Base-by-base conservation (phyloP, 2,797 vertebrate species). In the Sebastes taczanowskii region DNA sequence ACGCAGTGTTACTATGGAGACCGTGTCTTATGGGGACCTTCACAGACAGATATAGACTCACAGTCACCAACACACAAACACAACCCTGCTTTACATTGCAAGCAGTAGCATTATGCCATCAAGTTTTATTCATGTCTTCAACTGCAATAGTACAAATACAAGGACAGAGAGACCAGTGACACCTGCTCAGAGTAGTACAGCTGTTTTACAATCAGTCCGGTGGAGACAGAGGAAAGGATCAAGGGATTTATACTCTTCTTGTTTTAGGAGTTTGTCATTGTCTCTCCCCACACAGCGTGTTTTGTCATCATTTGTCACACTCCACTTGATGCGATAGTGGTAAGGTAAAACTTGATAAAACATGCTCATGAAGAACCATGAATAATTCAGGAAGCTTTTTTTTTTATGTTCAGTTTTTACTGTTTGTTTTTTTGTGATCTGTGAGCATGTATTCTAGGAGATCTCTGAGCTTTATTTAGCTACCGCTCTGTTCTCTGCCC, bases 271-370 rank as follows among this genome's bases (percentile, higher is more conserved):
- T 61, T 55, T 52, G 10, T 61, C 56, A 60, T 49, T 30, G 53
- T 85, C 58, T 86, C 11, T 74, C 65, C 34, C 55, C 27, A n/a
- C 73, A 67, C 20, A 23, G 23, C 61, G 52, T 70, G 55, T 81
- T 88, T 73, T 72, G 61, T 70, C 56, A 82, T 83, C 55, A 71
- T 88, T 80, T 73, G 69, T 84, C 83, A 78, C 83, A 77, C 82
- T 84, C 72, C 66, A 73, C 62, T 82, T 77, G 75, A 78, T 83
- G 52, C 23, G 38, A 86, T 53, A 70, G 76, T 29, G 61, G 62
- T 11, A 75, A 70, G 72, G 78, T 85, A 91, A 88, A 88, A 88
- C 34, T 74, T 85, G 64, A 84, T 76, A 56, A 82, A 86, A 78
- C 67, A 81, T 56, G 29, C 61, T 72, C 25, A 74, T 61, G 71